Percentiles rank a stretch among this genome's conserved stretches.
Evolutionary conservation across 2,113 vertebrate genomes (phyloP).

Genomic region (Tetrao urogallus): DNA sequence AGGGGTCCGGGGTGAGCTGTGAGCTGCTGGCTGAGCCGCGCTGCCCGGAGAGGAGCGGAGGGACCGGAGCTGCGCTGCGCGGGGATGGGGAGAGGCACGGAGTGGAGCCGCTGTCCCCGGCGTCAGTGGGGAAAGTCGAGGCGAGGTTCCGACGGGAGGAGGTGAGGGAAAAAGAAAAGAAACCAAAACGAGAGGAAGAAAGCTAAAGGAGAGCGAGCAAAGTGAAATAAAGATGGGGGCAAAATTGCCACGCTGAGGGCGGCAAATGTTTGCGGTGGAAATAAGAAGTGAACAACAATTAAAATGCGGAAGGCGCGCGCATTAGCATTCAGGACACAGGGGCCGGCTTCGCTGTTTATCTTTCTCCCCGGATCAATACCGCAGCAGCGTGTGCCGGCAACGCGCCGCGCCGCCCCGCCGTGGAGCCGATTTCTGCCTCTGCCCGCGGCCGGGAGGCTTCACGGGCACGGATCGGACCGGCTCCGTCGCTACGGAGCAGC

Average conservation of each 20-base stretch:
- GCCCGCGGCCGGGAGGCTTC: too few species aligned
- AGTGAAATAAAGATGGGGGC: background rate
- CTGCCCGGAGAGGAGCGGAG: too few species aligned
- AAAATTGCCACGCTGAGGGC: background rate
- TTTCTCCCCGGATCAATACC: conserved; percentile 89
- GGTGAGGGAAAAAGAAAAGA: background rate
- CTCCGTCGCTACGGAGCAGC: too few species aligned
- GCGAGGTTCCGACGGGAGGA: background rate
- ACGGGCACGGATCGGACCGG: too few species aligned
- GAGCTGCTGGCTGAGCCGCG: background rate
- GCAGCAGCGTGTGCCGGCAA: conserved; percentile 85
- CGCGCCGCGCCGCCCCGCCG: conserved; percentile 83
- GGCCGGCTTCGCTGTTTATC: conserved; percentile 79
- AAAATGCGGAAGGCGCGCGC: conserved; percentile 62
- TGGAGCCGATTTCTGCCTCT: conserved; percentile 88
- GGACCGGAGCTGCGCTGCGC: background rate
- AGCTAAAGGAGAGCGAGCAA: background rate
- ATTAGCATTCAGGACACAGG: conserved; percentile 78
- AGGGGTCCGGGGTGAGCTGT: background rate
- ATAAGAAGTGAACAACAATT: conserved; percentile 71
- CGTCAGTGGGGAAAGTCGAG: background rate
- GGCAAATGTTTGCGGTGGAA: conserved; percentile 30
- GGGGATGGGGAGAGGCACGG: conserved; percentile 20
- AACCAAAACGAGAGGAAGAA: background rate
- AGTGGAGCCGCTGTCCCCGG: background rate